Percentiles rank a stretch among this genome's conserved stretches.
Conservation (phyloP, 2,797 vertebrate genomes). For the Phrynocephalus vlangalii region DNA sequence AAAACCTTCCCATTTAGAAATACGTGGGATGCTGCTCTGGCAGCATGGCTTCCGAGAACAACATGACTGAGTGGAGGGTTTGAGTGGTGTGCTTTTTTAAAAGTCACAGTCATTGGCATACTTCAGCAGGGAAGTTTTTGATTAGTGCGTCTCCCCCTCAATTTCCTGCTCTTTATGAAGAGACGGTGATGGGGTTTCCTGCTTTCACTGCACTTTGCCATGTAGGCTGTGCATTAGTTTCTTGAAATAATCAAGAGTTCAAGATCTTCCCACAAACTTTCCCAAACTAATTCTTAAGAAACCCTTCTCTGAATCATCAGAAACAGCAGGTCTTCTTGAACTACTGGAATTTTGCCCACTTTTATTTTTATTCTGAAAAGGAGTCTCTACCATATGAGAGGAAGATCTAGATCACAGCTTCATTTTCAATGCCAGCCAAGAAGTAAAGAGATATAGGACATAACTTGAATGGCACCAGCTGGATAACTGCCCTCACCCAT, state of each 20-base stretch:
- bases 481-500: not conserved
- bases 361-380: not conserved
- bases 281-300: slow-evolving; percentile 43
- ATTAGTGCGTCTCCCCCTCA: slow-evolving; percentile 18
- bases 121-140: not conserved
- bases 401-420: slow-evolving; percentile 47
- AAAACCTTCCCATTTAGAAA: not conserved
- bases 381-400: slow-evolving; percentile 43
- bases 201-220: not conserved
- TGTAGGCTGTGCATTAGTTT: not conserved
- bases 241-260: slow-evolving; percentile 10
- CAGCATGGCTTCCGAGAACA: not conserved
- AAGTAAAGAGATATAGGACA: not conserved
- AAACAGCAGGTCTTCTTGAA: slow-evolving; percentile 58
- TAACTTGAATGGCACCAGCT: not conserved
- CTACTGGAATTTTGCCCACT: slow-evolving; percentile 59
- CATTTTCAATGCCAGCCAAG: slow-evolving; percentile 16
- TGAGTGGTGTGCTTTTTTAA: not conserved
- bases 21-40: not conserved
- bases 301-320: slow-evolving; percentile 57
- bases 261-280: slow-evolving; percentile 42
- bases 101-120: not conserved
- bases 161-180: not conserved
- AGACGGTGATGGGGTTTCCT: not conserved
- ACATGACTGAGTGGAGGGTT: not conserved